Percentiles rank a stretch among this genome's conserved stretches.
Conservation (phyloP, 2,888 invertebrate genomes). For the Drosophila anceps region DNA sequence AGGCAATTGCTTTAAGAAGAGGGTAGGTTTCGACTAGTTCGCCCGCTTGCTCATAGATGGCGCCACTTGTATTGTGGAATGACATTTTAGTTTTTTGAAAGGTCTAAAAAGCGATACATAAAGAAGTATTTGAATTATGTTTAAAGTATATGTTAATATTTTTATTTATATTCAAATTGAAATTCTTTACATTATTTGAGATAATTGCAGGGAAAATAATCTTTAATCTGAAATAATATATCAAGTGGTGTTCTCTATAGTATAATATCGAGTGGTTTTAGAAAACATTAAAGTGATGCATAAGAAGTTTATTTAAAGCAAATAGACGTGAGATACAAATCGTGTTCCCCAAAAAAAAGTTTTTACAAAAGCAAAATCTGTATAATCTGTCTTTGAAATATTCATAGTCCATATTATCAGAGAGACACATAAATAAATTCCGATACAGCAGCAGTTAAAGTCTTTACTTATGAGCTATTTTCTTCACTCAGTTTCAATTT, state of each 20-base stretch:
- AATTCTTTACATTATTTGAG: neutral
- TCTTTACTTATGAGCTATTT: neutral
- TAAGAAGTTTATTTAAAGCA: too few species aligned
- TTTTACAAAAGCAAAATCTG: neutral
- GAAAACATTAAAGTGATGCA: neutral
- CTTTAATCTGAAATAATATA: too few species aligned
- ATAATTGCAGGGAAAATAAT: too few species aligned
- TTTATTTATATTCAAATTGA: neutral
- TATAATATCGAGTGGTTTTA: neutral
- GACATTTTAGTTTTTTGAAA: neutral
- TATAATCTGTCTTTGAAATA: neutral
- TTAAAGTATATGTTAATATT: too few species aligned
- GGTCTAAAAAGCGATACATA: neutral
- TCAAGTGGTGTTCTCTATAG: too few species aligned
- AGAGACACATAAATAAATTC: neutral
- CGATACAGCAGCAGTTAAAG: constrained; percentile 1
- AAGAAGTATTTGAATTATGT: neutral
- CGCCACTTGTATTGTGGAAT: constrained; percentile 39
- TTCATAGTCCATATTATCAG: neutral
- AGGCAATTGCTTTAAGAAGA: constrained; percentile 35
- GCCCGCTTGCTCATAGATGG: constrained; percentile 44
- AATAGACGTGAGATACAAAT: neutral
- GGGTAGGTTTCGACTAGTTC: constrained; percentile 24
- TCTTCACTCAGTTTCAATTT: constrained; percentile 22
- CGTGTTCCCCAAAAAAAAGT: neutral